Evolutionary conservation across 2,113 vertebrate species (phyloP).

Genomic region (Heptranchias perlo): DNA sequence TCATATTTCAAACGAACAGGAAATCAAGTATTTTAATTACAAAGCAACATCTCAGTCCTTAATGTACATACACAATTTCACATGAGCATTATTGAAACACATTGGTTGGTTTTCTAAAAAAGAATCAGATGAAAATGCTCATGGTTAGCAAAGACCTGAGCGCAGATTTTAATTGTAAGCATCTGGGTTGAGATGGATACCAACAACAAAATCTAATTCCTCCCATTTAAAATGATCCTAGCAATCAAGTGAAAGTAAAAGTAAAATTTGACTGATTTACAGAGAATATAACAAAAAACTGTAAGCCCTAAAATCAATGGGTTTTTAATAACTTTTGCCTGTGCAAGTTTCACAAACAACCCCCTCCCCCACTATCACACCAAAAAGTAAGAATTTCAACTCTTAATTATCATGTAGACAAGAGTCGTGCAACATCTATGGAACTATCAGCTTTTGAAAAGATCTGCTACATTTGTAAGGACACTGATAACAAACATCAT

Average conservation of each 20-base stretch:
- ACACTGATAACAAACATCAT: neutral
- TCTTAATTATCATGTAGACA: neutral
- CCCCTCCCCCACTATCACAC: too few relatives aligned
- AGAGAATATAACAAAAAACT: too few relatives aligned
- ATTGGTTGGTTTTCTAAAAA: neutral
- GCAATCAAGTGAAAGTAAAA: neutral
- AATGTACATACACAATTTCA: neutral
- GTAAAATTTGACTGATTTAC: too few relatives aligned
- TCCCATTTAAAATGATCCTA: neutral
- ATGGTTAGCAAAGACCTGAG: neutral
- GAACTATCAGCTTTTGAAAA: neutral
- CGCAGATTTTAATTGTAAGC: neutral
- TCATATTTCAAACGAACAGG: neutral
- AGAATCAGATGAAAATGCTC: neutral
- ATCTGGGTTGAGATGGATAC: neutral
- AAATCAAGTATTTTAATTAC: neutral
- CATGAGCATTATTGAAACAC: neutral
- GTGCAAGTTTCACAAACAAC: neutral
- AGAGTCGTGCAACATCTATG: neutral
- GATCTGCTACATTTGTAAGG: neutral
- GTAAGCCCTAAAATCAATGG: too few relatives aligned
- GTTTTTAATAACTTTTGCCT: neutral
- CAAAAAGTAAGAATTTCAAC: neutral
- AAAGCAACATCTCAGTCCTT: neutral
- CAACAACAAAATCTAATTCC: neutral